These are phyloP conservation scores for Acipenser transmontanus DNA, from an alignment of 2,797 vertebrate genomes.

Conservation along the genomic window DNA sequence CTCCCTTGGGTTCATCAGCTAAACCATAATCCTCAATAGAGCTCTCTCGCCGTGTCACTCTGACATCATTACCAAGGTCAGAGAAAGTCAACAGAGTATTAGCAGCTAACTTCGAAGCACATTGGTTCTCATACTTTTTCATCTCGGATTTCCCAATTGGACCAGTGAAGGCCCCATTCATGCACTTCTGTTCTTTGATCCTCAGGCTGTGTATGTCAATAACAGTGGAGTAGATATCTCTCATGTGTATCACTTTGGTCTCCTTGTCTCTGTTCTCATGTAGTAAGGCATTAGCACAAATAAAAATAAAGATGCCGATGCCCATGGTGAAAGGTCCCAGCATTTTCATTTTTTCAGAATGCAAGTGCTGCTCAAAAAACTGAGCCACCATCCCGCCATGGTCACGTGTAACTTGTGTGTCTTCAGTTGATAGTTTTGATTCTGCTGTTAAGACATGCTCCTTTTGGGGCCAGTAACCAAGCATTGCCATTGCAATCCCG, in stretches of 20 bases:
- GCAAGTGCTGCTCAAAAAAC: conserved; percentile 86
- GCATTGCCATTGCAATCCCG: conserved; percentile 89
- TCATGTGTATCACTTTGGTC: conserved; percentile 96
- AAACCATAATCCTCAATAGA: conserved; percentile 69
- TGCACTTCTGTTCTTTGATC: conserved; percentile 76
- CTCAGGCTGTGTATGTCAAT: conserved; percentile 91
- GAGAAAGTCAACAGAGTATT: conserved; percentile 75
- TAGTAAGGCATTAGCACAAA: conserved; percentile 94
- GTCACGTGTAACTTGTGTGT: conserved; percentile 47
- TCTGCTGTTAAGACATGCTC: conserved; percentile 48
- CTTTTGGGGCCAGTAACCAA: conserved; percentile 93
- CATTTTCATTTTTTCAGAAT: conserved; percentile 97
- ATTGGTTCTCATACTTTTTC: conserved; percentile 52
- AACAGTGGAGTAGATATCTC: conserved; percentile 97
- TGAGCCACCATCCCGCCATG: conserved; percentile 59
- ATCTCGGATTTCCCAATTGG: conserved; percentile 57
- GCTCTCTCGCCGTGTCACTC: conserved; percentile 53
- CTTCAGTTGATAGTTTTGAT: conserved; percentile 45
- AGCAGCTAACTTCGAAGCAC: conserved; percentile 63
- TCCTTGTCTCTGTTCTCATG: conserved; percentile 96
- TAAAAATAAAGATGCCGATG: conserved; percentile 97
- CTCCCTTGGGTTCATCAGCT: conserved; percentile 62
- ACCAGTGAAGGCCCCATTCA: conserved; percentile 56
- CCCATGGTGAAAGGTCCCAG: conserved; percentile 97
- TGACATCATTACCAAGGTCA: conserved; percentile 41